Conservation (phyloP, 2,888 invertebrate species). For the Thecophora atra region DNA sequence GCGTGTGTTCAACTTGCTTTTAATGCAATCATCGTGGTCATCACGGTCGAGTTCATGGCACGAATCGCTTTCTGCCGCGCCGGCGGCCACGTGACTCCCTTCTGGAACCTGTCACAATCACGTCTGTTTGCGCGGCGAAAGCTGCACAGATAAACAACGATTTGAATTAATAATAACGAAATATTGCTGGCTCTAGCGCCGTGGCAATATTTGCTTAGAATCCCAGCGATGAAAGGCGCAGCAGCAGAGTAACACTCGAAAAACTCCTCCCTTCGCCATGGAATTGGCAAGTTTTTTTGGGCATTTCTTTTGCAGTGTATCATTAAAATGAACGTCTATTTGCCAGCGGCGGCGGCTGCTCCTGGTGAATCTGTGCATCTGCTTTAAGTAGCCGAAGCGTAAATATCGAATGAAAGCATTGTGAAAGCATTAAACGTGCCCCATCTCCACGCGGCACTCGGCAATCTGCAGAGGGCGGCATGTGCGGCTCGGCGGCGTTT, state of each 20-base stretch:
- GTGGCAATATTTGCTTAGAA: too few species aligned
- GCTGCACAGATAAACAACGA: slow-evolving; percentile 8
- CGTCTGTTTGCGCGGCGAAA: slow-evolving; percentile 13
- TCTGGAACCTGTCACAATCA: slow-evolving; percentile 35
- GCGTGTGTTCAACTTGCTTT: not conserved
- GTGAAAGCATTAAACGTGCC: slow-evolving; percentile 1
- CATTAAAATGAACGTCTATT: not conserved
- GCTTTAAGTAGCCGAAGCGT: not conserved
- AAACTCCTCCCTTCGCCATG: too few species aligned
- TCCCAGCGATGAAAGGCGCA: too few species aligned
- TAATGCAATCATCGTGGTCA: slow-evolving; percentile 18
- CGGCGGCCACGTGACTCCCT: slow-evolving; percentile 28
- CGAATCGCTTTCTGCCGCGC: not conserved
- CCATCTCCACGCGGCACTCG: not conserved
- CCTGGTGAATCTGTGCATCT: too few species aligned
- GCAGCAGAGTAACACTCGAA: too few species aligned
- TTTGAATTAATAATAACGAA: slow-evolving; percentile 21
- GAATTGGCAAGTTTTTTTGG: too few species aligned
- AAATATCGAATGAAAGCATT: not conserved
- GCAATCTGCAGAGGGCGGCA: not conserved
- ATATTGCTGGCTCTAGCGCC: not conserved
- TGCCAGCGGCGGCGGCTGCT: not conserved
- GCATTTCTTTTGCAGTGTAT: not conserved
- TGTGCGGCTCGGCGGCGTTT: slow-evolving; percentile 13
- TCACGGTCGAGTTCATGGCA: not conserved